phyloP scores from a whole-genome alignment of 2,113 vertebrate genomes.

The Elanus axillaris region DNA sequence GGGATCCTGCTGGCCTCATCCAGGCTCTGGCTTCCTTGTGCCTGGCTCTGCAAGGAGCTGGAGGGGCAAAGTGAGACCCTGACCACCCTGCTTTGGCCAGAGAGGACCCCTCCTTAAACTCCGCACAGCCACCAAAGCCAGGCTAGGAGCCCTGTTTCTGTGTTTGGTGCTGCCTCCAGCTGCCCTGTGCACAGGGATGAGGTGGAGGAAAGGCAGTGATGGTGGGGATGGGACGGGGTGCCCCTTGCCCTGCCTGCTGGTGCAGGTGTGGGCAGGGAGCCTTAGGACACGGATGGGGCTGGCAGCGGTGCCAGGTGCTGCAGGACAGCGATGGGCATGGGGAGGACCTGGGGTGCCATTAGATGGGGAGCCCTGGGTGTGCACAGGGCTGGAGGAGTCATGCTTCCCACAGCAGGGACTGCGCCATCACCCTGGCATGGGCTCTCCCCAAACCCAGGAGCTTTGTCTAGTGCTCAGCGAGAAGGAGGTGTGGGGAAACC shows the following conservation, averaged over 20 bases:
- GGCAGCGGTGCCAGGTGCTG: not conserved
- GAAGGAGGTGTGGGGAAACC: not conserved
- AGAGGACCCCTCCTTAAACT: not conserved
- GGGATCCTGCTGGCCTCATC: not conserved
- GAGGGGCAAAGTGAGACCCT: not conserved
- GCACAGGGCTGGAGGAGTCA: not conserved
- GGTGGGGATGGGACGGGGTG: not conserved
- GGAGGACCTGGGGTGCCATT: not conserved
- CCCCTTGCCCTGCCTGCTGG: not conserved
- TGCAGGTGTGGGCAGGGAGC: not conserved
- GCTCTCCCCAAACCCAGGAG: not conserved
- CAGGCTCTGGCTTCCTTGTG: not conserved
- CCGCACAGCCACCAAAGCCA: not conserved
- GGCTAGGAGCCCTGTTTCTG: not conserved
- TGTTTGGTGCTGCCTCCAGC: not conserved
- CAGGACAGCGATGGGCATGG: not conserved
- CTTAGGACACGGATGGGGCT: not conserved
- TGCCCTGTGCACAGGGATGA: accelerated
- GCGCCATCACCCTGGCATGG: accelerated
- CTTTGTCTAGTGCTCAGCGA: not conserved
- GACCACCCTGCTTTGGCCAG: not conserved
- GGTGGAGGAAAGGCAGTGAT: accelerated
- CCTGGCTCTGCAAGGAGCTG: not conserved
- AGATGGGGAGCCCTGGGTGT: accelerated
- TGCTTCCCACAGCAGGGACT: not conserved